Base-by-base conservation (phyloP, 2,888 invertebrate species). In the Brachyptera putata region DNA sequence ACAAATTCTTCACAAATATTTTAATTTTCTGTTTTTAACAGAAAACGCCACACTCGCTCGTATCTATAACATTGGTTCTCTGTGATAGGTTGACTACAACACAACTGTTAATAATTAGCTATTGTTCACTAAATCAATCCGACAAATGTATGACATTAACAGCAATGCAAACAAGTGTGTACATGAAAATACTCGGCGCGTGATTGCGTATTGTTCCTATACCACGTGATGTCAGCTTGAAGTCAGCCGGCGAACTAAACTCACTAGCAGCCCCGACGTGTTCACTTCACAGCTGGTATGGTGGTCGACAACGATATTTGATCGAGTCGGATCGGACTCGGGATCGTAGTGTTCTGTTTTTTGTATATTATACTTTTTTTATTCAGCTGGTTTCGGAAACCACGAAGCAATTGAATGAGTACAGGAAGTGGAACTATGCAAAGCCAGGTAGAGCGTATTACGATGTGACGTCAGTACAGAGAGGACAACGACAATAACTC, bases 341-440 rank as follows among this genome's bases (percentile, higher is more conserved):
- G 3, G n/a, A 9, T 2, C 4, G 37, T n/a, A n/a, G 16, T 16
- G 4, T 18, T 11, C n/a, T 21, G 2, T 21, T 37, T 37, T 37
- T 37, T 37, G 37, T 14, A 5, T 14, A 14, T 13, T 14, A 3
- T 18, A 16, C 18, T 21, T 16, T 43, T 3, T 43, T 16, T 13
- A 18, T 18, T 4, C 43, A 21, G 14, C 22, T 3, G 43, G 43
- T 43, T 43, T 14, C 48, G 50, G 50, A 30, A 50, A 50, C 50
- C 50, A 34, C 36, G 48, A 18, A 57, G 41, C 30, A 46, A 25
- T 36, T 57, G 57, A 57, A 46, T 58, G 58, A n/a, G 39, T 0
- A 48, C 25, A 58, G 58, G 58, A 58, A 58, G 53, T 58, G 18
- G 26, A 16, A 25, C 24, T 36, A 34, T 30, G 48, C 14, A 34